phyloP scores from a whole-genome alignment of 2,888 invertebrate species.

The Gnatocerus cornutus region DNA sequence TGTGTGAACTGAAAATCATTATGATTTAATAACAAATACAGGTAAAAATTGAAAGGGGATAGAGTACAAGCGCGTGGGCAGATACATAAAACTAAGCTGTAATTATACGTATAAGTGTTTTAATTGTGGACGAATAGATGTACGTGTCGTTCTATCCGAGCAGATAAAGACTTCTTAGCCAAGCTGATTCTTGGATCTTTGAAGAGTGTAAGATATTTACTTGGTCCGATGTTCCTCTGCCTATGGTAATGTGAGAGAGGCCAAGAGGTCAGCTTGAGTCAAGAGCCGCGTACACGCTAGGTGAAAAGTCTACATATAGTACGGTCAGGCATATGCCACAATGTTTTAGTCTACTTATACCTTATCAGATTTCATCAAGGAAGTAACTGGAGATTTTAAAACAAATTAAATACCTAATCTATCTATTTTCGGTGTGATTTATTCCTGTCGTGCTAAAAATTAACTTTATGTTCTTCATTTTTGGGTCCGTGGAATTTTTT shows the following conservation, averaged over 20 bases:
- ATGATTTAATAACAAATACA: constrained; percentile 62
- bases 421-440: not conserved
- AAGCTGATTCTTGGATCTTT: constrained; percentile 53
- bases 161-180: constrained; percentile 53
- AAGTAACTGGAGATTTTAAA: constrained; percentile 54
- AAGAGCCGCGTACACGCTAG: constrained; percentile 69
- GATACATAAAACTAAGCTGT: constrained; percentile 69
- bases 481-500: not conserved
- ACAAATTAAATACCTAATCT: constrained; percentile 11
- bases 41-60: constrained; percentile 62
- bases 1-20: constrained; percentile 57
- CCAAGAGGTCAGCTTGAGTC: constrained; percentile 70
- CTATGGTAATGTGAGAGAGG: constrained; percentile 71
- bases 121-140: constrained; percentile 70
- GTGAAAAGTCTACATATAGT: constrained; percentile 64
- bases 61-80: constrained; percentile 67
- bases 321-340: constrained; percentile 64
- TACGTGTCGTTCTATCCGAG: constrained; percentile 65
- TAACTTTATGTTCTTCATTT: not conserved
- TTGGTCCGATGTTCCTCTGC: constrained; percentile 65
- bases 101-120: constrained; percentile 71
- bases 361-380: constrained; percentile 64
- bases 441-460: not conserved
- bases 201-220: constrained; percentile 56
- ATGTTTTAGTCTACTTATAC: constrained; percentile 64